A percentile compares a stretch with the other conserved stretches of the same genome.
Conservation (phyloP, 92 coral and sea anemone species). For the Pocillopora meandrina region DNA sequence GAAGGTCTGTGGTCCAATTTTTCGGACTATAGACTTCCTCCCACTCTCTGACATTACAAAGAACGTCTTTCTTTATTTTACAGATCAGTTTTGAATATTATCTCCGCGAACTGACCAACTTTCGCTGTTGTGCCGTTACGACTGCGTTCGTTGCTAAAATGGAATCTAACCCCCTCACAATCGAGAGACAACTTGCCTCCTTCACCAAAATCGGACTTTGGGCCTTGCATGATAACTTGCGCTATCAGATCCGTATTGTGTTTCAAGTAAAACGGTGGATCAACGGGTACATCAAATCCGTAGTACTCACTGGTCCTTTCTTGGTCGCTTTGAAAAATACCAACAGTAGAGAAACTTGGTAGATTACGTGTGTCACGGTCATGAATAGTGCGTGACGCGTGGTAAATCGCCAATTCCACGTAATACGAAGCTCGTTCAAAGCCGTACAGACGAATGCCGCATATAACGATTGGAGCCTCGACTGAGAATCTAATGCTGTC, state of each 20-base stretch:
- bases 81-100: constrained; percentile 17
- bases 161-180: constrained; percentile 16
- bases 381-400: not conserved
- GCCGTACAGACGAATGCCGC: constrained; percentile 42
- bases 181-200: constrained; percentile 23
- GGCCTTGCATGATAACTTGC: not conserved
- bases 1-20: no score
- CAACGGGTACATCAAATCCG: constrained; percentile 39
- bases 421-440: not conserved
- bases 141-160: not conserved
- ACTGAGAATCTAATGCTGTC: constrained; percentile 32
- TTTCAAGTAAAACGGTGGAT: constrained; percentile 26
- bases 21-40: no score
- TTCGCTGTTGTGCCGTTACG: constrained; percentile 12
- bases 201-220: not conserved
- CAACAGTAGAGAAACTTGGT: constrained; percentile 1
- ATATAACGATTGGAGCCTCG: constrained; percentile 6
- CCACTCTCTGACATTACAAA: not conserved
- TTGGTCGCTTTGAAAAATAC: constrained; percentile 13
- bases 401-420: not conserved
- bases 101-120: constrained; percentile 18
- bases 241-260: constrained; percentile 11
- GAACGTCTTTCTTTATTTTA: not conserved
- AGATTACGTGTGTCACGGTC: no score
- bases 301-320: not conserved